Percentiles rank a stretch among this genome's conserved stretches.
These are phyloP conservation scores for Bombus balteatus DNA, from an alignment of 1,140 invertebrate species.

Conservation along the genomic window DNA sequence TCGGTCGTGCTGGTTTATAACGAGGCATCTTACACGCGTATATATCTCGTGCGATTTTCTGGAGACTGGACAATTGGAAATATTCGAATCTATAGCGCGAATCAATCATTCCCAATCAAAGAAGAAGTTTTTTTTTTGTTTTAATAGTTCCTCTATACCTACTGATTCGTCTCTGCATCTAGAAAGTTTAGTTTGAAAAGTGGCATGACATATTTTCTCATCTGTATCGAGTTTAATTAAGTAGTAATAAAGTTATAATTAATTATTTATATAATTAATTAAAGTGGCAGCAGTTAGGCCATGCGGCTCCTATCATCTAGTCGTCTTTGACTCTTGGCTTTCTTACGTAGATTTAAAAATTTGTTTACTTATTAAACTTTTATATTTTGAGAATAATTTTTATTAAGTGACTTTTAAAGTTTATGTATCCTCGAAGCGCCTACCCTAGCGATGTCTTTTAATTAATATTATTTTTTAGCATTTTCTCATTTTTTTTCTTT, in stretches of 20 bases:
- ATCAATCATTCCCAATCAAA: conserved; percentile 74
- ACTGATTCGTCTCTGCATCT: conserved; percentile 78
- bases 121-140: conserved; percentile 67
- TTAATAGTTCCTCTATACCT: conserved; percentile 71
- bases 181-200: conserved; percentile 81
- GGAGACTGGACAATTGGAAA: conserved; percentile 75
- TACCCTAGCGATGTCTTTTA: conserved; percentile 79
- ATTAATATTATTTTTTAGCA: conserved; percentile 69
- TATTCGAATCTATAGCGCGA: conserved; percentile 75
- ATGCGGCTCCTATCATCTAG: conserved; percentile 81
- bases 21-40: conserved; percentile 53
- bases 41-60: conserved; percentile 61
- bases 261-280: conserved; percentile 77
- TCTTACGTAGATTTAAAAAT: conserved; percentile 80
- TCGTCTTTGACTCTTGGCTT: conserved; percentile 80
- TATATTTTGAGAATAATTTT: conserved; percentile 80
- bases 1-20: conserved; percentile 27
- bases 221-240: conserved; percentile 74
- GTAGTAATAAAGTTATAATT: conserved; percentile 81
- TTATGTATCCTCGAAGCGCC: conserved; percentile 79
- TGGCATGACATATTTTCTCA: conserved; percentile 73
- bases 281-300: conserved; percentile 83
- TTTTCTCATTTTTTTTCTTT: conserved; percentile 24
- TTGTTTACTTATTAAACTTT: conserved; percentile 77
- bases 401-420: conserved; percentile 78